Evolutionary conservation across 2,797 vertebrate genomes (phyloP), one percentile per base, ranked within the genome.

Genomic region (Acanthurus lineatus): DNA sequence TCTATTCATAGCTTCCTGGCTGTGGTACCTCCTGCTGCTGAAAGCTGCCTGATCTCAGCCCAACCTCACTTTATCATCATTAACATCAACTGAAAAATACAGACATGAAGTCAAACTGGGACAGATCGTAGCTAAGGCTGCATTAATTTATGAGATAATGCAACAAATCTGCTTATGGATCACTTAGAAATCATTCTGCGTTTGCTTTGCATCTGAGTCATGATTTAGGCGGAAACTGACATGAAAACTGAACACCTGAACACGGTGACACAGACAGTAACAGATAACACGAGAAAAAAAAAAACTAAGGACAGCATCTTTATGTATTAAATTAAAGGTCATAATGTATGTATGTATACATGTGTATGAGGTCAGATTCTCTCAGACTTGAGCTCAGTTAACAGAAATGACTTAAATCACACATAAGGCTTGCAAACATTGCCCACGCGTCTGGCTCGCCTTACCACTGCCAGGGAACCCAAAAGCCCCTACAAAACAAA

Each of bases 401-500:
- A 65, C 45, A 85, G 60, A 87, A 86, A 79, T 45, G 77, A 82
- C 61, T 87, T 73, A 81, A 86, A 83, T 85, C 81, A 77, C 86
- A 81, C 86, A 85, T 73, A 82, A 59, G 68, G 72, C 66, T 70
- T 14, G 48, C 82, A 84, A 71, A 88, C 60, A 88, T 35, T 86
- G 86, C 89, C 88, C 91, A 92, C 87, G 80, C 65, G 88, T 88
- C 87, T 84, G 82, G 87, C 87, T 89, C 57, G 77, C 81, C 86
- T 89, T 76, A 76, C 69, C 82, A 77, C 90, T 92, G 91, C 92
- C 89, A 93, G 81, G 89, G 91, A 93, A 92, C 90, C 88, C 66
- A 87, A 90, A 92, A 93, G 90, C 83, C 88, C 85, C 88, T 91
- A 92, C 91, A 93, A 94, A 93, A 94, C 88, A 93, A 94, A 95